These are phyloP conservation scores for Thunnus maccoyii DNA, from an alignment of 2,113 vertebrate species.

Conservation along the genomic window DNA sequence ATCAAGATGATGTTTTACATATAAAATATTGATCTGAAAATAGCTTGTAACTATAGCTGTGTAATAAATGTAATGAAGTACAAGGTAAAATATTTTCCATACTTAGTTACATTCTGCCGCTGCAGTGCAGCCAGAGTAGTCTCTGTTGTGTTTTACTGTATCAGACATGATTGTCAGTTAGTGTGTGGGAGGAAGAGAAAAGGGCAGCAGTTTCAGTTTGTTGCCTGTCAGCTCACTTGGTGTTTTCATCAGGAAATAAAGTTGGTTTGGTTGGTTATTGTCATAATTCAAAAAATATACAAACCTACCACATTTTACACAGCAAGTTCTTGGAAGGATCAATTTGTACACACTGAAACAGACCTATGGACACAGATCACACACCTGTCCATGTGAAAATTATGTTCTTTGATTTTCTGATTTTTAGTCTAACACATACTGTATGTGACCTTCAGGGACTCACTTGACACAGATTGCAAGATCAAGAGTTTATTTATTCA, in stretches of 20 bases:
- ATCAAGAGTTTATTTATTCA: slow-evolving; percentile 40
- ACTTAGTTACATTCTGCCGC: no score
- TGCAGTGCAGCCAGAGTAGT: no score
- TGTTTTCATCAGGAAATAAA: neutral
- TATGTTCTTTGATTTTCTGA: slow-evolving; percentile 46
- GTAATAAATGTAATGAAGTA: no score
- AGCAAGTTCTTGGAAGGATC: neutral
- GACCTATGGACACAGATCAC: neutral
- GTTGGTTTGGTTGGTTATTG: neutral
- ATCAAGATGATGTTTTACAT: no score
- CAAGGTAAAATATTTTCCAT: no score
- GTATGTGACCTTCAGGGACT: slow-evolving; percentile 72
- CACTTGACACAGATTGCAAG: slow-evolving; percentile 72
- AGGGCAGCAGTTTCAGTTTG: no score
- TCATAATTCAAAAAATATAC: neutral
- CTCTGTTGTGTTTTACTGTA: no score
- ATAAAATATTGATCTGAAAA: no score
- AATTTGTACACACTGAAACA: neutral
- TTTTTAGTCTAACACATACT: slow-evolving; percentile 75
- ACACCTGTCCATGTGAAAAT: neutral
- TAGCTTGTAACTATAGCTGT: no score
- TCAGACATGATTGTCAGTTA: neutral
- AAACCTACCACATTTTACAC: neutral
- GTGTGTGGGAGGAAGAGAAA: neutral
- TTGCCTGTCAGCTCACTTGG: neutral